Conservation (phyloP, 2,888 invertebrate genomes). For the Colletes collaris region DNA sequence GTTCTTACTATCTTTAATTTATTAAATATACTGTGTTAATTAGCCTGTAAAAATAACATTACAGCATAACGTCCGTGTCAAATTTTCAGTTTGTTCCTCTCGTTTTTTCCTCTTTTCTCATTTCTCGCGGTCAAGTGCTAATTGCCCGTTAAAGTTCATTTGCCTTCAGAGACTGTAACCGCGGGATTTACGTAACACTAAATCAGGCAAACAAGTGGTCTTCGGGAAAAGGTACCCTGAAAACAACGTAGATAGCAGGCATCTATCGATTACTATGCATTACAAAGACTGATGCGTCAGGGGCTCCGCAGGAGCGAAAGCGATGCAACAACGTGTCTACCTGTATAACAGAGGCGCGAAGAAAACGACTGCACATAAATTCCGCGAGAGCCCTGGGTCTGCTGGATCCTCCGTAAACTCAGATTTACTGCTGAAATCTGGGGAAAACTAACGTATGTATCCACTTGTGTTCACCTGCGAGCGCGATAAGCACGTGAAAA, state of each 20-base stretch:
- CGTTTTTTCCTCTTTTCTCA: no score
- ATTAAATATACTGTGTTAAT: no score
- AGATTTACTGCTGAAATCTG: conserved; percentile 75
- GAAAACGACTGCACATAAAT: conserved; percentile 72
- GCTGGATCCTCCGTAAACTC: conserved; percentile 74
- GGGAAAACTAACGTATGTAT: conserved; percentile 64
- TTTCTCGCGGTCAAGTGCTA: conserved; percentile 5
- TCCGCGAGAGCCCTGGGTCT: conserved; percentile 65
- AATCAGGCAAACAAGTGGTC: conserved; percentile 21
- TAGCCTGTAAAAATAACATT: no score
- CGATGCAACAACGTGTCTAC: conserved; percentile 52
- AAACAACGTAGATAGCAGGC: conserved; percentile 42
- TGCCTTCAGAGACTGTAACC: not conserved
- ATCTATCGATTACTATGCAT: conserved; percentile 60
- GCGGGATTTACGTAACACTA: not conserved
- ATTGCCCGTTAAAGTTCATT: conserved; percentile 17
- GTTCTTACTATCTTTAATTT: no score
- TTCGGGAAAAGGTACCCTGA: conserved; percentile 32
- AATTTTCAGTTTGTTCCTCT: no score
- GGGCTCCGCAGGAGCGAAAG: conserved; percentile 38
- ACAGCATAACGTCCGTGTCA: no score
- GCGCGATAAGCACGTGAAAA: conserved; percentile 40
- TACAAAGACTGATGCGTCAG: conserved; percentile 58
- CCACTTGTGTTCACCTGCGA: conserved; percentile 42
- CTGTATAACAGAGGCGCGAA: conserved; percentile 66